phyloP scores from a whole-genome alignment of 2,797 vertebrate species.

The Echiichthys vipera region DNA sequence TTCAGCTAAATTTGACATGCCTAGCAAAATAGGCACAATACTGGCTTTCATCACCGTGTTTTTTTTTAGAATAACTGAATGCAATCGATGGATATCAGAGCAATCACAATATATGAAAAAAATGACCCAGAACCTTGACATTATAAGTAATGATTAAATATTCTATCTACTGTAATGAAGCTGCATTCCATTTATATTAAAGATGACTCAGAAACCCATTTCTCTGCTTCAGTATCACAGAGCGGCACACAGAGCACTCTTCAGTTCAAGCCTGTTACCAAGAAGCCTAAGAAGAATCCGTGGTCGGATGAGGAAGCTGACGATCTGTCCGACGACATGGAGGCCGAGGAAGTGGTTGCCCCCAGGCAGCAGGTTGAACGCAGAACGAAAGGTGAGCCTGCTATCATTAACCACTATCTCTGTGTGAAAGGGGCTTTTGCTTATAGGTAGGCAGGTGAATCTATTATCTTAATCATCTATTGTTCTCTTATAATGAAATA shows the following conservation, averaged over 20 bases:
- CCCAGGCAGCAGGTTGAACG: slow-evolving; percentile 77
- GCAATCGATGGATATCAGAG: neutral
- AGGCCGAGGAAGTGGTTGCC: slow-evolving; percentile 37
- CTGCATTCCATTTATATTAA: neutral
- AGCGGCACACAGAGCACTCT: slow-evolving; percentile 89
- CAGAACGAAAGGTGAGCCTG: slow-evolving; percentile 84
- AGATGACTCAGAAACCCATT: neutral
- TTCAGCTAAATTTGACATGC: too few relatives aligned
- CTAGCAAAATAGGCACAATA: too few relatives aligned
- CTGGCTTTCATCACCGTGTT: too few relatives aligned
- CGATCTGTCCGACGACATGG: slow-evolving; percentile 58
- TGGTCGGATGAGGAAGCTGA: slow-evolving; percentile 86
- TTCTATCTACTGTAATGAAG: neutral
- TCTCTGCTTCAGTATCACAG: slow-evolving; percentile 68
- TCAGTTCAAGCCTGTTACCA: slow-evolving; percentile 88
- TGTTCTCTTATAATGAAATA: neutral
- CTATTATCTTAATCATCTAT: neutral
- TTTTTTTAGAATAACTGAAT: too few relatives aligned
- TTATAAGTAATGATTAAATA: neutral
- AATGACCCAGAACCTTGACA: neutral
- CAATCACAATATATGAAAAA: neutral
- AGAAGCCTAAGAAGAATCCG: slow-evolving; percentile 82
- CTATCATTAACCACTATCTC: neutral
- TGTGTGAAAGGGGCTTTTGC: too few relatives aligned
- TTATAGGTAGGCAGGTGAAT: neutral